Percentiles rank a stretch among this genome's conserved stretches.
Evolutionary conservation across 2,888 invertebrate species (phyloP).

Genomic region (Tromatobia lineatoria): DNA sequence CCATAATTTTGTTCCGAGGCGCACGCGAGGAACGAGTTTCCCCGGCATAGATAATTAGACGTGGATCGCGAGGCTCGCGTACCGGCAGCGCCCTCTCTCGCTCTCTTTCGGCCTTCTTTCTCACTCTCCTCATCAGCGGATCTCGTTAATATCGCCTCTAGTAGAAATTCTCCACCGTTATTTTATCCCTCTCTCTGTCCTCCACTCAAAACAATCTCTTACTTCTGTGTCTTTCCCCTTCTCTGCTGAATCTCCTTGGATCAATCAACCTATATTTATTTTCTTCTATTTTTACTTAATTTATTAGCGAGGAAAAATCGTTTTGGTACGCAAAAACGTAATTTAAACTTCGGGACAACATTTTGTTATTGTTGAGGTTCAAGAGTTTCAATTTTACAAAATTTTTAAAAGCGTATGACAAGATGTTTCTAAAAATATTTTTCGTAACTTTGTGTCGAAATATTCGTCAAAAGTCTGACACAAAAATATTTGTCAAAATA

Average conservation of each 20-base stretch:
- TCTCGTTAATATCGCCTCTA: constrained; percentile 75
- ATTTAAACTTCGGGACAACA: no score
- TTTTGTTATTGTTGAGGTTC: no score
- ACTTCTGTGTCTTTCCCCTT: neutral
- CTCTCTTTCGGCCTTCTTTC: constrained; percentile 26
- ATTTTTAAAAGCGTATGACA: no score
- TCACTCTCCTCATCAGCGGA: constrained; percentile 73
- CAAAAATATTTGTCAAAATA: no score
- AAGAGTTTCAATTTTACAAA: no score
- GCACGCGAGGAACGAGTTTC: constrained; percentile 80
- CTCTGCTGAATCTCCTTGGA: neutral
- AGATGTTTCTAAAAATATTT: no score
- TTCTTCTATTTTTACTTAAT: no score
- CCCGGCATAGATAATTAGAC: constrained; percentile 78
- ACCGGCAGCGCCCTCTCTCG: neutral
- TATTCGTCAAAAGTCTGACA: no score
- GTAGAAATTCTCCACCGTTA: constrained; percentile 11
- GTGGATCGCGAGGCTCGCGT: constrained; percentile 72
- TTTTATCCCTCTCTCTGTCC: constrained; percentile 19
- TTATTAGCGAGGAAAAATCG: no score
- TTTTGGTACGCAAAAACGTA: no score
- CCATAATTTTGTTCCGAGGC: constrained; percentile 77
- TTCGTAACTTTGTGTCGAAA: no score
- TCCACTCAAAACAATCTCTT: constrained; percentile 25
- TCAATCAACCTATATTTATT: no score